Base-by-base conservation (phyloP, 2,113 vertebrate genomes). In the Cololabis saira region DNA sequence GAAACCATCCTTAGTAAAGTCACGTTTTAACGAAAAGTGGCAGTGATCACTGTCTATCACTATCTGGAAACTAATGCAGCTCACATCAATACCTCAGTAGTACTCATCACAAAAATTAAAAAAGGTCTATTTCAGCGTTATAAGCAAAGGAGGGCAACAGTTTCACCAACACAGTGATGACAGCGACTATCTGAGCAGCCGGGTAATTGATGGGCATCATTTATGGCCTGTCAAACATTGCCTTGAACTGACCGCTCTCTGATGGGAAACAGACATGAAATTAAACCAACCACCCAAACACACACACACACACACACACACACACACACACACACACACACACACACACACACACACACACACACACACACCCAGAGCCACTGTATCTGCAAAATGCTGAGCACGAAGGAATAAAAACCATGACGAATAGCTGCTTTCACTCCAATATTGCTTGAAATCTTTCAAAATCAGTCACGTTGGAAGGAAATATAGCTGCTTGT, bases 151-250 rank as follows among this genome's bases (percentile, higher is more conserved):
- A 17, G 42, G n/a, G 33, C 9, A n/a, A 58, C 52, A 18, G 37
- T 44, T 67, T 64, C 22, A 72, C 54, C 37, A 65, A 76, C 59
- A 41, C 43, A 42, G 66, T 50, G 74, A 71, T 78, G 75, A 76
- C 19, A 44, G 69, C 73, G 80, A 88, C 61, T 80, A 56, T 67
- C 51, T 74, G 63, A 66, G 51, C 74, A 72, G 67, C 50, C 18
- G 60, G 41, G 57, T 76, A 70, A 82, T 80, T 74, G 70, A 82
- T 72, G 71, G 56, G 40, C 30, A 51, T 62, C 65, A 65, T 74
- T 82, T 74, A 80, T 83, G 72, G 72, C 77, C 82, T 67, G 76
- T 73, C 73, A 83, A 76, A 83, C 76, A 77, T 70, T 19, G 54
- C 55, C 54, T 75, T 74, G 57, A 82, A 82, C 61, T 84, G 70